Conservation (phyloP, 1,140 invertebrate species). For the Apis cerana region DNA sequence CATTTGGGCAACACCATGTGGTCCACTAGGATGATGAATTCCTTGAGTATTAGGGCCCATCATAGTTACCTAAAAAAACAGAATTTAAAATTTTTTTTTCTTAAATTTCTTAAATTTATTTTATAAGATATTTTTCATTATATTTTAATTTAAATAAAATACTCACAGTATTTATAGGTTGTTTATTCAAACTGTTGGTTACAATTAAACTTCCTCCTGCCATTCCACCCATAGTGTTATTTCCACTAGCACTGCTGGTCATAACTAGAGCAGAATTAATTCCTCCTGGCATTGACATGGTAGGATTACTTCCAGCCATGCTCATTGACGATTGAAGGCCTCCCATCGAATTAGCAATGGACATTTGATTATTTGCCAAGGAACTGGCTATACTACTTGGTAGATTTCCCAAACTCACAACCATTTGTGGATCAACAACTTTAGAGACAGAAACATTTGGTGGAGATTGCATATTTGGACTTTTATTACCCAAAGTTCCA, state of each 20-base stretch:
- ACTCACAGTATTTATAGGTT: constrained; percentile 81
- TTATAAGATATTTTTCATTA: not conserved
- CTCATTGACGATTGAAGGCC: constrained; percentile 82
- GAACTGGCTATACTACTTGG: constrained; percentile 83
- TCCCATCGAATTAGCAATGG: constrained; percentile 83
- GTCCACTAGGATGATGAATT: constrained; percentile 77
- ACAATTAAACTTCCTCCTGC: constrained; percentile 83
- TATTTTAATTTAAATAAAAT: not conserved
- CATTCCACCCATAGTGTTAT: constrained; percentile 82
- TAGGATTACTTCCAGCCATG: constrained; percentile 83
- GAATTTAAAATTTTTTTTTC: not conserved
- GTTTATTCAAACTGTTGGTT: constrained; percentile 87
- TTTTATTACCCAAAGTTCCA: constrained; percentile 88
- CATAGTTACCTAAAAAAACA: constrained; percentile 75
- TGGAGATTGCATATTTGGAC: constrained; percentile 90
- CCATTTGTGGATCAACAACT: constrained; percentile 82
- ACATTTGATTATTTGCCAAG: constrained; percentile 82
- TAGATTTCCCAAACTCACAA: constrained; percentile 82
- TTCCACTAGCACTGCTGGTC: constrained; percentile 77
- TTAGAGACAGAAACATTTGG: constrained; percentile 87
- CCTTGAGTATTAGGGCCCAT: constrained; percentile 78
- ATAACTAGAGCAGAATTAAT: constrained; percentile 83
- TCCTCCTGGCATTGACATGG: constrained; percentile 84
- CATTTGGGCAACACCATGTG: constrained; percentile 79
- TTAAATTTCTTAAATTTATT: not conserved